Evolutionary conservation across 2,113 vertebrate genomes (phyloP).

Genomic region (Elanus axillaris): DNA sequence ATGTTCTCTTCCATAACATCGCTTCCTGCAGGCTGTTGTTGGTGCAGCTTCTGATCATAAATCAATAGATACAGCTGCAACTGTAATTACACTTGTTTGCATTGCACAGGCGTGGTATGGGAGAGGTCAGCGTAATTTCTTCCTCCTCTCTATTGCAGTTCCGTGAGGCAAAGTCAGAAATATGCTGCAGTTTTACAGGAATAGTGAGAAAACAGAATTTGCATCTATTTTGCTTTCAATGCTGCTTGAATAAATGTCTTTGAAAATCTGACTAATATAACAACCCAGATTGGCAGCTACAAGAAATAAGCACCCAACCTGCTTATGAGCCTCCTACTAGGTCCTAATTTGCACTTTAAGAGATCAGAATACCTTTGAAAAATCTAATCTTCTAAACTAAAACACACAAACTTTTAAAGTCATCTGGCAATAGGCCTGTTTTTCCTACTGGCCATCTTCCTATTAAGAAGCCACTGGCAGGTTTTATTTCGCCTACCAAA

Average conservation of each 20-base stretch:
- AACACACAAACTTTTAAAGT: neutral
- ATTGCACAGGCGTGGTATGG: neutral
- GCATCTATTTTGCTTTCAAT: neutral
- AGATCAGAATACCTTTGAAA: neutral
- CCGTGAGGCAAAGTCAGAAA: neutral
- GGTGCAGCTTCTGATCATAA: neutral
- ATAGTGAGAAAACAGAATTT: neutral
- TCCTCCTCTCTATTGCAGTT: neutral
- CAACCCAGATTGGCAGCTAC: neutral
- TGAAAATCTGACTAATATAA: neutral
- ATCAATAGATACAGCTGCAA: neutral
- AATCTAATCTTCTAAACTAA: neutral
- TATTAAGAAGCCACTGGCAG: neutral
- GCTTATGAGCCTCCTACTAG: neutral
- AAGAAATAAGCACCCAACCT: neutral
- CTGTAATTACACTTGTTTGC: slow-evolving; percentile 20
- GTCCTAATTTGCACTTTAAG: neutral
- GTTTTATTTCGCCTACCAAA: neutral
- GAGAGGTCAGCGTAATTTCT: neutral
- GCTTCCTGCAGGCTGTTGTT: neutral
- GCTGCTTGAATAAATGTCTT: neutral
- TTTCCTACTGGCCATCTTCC: neutral
- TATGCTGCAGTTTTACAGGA: neutral
- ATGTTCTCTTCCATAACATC: neutral
- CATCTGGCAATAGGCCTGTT: neutral